These are phyloP conservation scores for Caenorhabditis afra DNA, from an alignment of 2,888 invertebrate genomes.

Conservation along the genomic window DNA sequence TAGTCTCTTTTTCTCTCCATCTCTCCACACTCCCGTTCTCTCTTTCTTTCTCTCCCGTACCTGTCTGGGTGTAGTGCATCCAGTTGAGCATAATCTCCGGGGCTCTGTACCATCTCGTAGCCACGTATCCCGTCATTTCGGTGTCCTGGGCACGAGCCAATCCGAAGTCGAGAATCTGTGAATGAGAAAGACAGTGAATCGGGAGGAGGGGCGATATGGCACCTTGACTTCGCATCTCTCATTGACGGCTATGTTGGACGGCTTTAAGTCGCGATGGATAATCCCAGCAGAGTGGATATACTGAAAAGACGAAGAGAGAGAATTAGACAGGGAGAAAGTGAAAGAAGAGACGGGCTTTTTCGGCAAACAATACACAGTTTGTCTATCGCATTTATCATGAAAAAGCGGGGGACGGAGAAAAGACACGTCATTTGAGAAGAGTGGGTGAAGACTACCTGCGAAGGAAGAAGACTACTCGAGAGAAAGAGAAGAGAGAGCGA, in stretches of 20 bases:
- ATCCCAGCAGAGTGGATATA: slow-evolving; percentile 98
- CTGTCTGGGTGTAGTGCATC: slow-evolving; percentile 97
- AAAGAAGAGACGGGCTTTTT: slow-evolving; percentile 19
- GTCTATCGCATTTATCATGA: slow-evolving; percentile 41
- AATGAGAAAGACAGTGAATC: background rate
- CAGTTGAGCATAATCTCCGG: slow-evolving; percentile 84
- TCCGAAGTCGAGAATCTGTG: slow-evolving; percentile 83
- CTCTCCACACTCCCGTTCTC: background rate
- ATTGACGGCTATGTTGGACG: slow-evolving; percentile 98
- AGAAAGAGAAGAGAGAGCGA: background rate
- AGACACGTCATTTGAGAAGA: slow-evolving; percentile 23
- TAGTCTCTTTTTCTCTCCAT: background rate
- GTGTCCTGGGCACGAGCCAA: slow-evolving; percentile 85
- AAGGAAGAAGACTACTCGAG: background rate
- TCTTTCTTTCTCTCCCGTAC: slow-evolving; percentile 74
- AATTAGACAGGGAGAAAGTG: slow-evolving; percentile 33
- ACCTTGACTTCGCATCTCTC: slow-evolving; percentile 96
- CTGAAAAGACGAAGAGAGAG: slow-evolving; percentile 74
- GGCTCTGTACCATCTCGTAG: slow-evolving; percentile 84
- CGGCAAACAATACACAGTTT: slow-evolving; percentile 34
- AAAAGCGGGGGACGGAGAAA: slow-evolving; percentile 17
- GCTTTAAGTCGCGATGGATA: slow-evolving; percentile 97
- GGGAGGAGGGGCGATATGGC: background rate
- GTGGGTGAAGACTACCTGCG: slow-evolving; percentile 8
- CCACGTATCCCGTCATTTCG: slow-evolving; percentile 86